A percentile compares a stretch with the other conserved stretches of the same genome.
These are phyloP conservation scores for Engystomops pustulosus DNA, from an alignment of 2,113 vertebrate genomes.

Conservation along the genomic window DNA sequence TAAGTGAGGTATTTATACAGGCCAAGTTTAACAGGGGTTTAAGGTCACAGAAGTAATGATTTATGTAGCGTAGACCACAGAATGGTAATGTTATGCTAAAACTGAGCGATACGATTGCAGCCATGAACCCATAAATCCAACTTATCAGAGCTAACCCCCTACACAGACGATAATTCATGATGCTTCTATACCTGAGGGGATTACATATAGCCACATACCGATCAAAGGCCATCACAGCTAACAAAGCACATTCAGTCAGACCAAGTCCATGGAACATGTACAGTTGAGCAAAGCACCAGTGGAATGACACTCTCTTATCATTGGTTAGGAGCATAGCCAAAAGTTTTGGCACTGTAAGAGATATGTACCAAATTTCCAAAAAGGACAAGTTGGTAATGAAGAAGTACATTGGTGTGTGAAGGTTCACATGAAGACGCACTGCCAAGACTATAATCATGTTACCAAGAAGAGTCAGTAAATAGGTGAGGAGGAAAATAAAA, in stretches of 20 bases:
- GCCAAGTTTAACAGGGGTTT: constrained; percentile 66
- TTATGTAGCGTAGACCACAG: constrained; percentile 3
- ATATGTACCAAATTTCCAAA: constrained; percentile 65
- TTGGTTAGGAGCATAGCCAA: constrained; percentile 59
- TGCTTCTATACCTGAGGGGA: constrained; percentile 59
- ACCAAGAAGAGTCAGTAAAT: constrained; percentile 59
- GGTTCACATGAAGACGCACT: constrained; percentile 54
- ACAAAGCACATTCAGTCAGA: constrained; percentile 61
- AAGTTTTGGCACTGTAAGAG: constrained; percentile 62
- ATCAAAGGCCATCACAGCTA: constrained; percentile 68
- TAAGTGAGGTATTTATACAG: constrained; percentile 64
- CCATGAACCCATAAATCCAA: constrained; percentile 56
- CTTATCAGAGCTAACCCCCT: constrained; percentile 57
- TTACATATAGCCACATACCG: constrained; percentile 67
- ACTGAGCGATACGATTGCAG: constrained; percentile 26
- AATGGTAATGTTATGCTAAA: not conserved
- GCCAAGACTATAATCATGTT: constrained; percentile 62
- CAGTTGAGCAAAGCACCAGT: constrained; percentile 59
- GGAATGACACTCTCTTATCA: constrained; percentile 49
- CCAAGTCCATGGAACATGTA: constrained; percentile 66
- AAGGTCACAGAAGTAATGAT: constrained; percentile 63
- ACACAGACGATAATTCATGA: constrained; percentile 64
- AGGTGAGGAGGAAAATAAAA: constrained; percentile 61
- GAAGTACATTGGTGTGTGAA: constrained; percentile 67
- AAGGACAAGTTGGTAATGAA: constrained; percentile 65